Evolutionary conservation across 2,113 vertebrate species (phyloP), one percentile per base, ranked within the genome.

Genomic region (Xiphias gladius): DNA sequence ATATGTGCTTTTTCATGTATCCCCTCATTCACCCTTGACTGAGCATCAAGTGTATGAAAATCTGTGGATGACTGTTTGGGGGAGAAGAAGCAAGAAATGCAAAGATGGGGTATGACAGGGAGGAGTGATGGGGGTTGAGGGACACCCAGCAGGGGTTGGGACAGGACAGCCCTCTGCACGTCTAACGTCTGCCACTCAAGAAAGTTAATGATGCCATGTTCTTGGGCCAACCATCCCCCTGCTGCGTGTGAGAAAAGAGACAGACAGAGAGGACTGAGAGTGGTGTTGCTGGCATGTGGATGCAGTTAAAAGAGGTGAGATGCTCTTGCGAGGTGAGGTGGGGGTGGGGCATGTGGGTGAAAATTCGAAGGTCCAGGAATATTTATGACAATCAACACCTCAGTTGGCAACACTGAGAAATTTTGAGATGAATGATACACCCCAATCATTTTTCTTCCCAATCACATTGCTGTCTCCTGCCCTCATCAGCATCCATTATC

Each of bases 301-400:
- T 83, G 78, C 58, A 90, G 86, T 73, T 73, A 28, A 81, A 82
- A 87, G 88, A 87, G 82, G 77, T 83, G 89, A 91, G 80, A 89
- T 43, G 59, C 46, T 76, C 66, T 93, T 86, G 76, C 0, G 10
- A 76, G 37, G n/a, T 58, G 39, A 59, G 62, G 10, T 39, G 72
- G 73, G 64, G 48, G 74, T 52, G 32, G 55, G 59, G 59, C 12
- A 5, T 28, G 7, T 20, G 75, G 74, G 62, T 48, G 28, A 72
- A 81, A 50, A 82, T 79, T 68, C n/a, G 48, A 79, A 74, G 79
- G 84, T 87, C 67, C 86, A 90, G 92, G 90, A 91, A 85, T 93
- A 97, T 97, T 97, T 94, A 93, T 96, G 95, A 97, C 95, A 97
- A 96, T 97, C 95, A 96, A 94, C 93, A 94, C 93, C 94, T 94